Percentiles rank a stretch among this genome's conserved stretches.
These are phyloP conservation scores for Agrilus mali DNA, from an alignment of 2,888 invertebrate species.

Conservation along the genomic window DNA sequence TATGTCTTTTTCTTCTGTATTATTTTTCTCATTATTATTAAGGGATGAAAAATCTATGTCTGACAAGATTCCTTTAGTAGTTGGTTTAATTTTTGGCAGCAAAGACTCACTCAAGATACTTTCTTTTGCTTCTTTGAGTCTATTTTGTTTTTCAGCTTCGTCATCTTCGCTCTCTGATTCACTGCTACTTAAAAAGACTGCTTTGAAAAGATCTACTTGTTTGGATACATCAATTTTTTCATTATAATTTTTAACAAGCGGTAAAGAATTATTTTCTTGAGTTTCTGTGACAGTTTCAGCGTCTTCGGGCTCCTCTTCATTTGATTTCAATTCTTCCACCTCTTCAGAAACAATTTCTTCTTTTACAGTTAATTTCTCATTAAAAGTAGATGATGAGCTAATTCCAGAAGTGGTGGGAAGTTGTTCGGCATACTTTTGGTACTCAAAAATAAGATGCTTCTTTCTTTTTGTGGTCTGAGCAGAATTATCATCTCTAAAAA, in stretches of 20 bases:
- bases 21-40: constrained; percentile 8
- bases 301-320: constrained; percentile 19
- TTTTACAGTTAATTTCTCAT: not conserved
- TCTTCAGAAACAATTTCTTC: constrained; percentile 33
- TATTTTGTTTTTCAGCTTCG: constrained; percentile 19
- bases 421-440: constrained; percentile 41
- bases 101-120: constrained; percentile 25
- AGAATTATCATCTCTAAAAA: constrained; percentile 31
- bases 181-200: constrained; percentile 76
- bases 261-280: no score
- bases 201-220: constrained; percentile 72
- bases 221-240: constrained; percentile 32
- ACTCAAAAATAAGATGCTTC: constrained; percentile 66
- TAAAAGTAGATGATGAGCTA: constrained; percentile 7
- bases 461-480: constrained; percentile 49
- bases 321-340: constrained; percentile 33
- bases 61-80: constrained; percentile 30
- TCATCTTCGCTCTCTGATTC: constrained; percentile 45
- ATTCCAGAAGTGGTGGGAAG: constrained; percentile 21
- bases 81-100: constrained; percentile 28
- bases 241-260: no score
- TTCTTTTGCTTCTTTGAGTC: constrained; percentile 20
- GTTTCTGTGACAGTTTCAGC: not conserved
- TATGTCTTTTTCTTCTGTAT: constrained; percentile 5
- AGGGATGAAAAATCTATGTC: constrained; percentile 20